Base-by-base conservation (phyloP, 1,140 invertebrate species). In the Drosophila grimshawi region DNA sequence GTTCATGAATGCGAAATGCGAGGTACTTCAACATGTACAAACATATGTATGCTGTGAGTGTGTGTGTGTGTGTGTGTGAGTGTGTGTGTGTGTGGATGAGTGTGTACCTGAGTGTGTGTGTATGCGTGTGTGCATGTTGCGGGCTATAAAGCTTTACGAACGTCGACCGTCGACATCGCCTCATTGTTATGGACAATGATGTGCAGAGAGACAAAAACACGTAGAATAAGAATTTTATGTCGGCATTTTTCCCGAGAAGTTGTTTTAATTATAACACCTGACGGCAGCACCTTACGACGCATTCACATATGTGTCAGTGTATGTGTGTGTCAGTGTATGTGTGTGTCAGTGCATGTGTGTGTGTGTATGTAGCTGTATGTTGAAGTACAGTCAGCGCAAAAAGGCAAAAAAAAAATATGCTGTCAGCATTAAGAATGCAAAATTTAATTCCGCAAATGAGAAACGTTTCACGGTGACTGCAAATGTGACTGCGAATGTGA, bases 391-490 rank as follows among this genome's bases (percentile, higher is more conserved):
- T 79, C 49, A 46, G 11, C 33, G 43, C 65, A 74, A 85, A 78
- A 76, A 53, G 35, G 35, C 43, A 19, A 19, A 19, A 19, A 19
- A 19, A 32, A 59, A 57, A 63, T 11, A 52, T 11, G 56, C 56
- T 69, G 61, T 39, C 57, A 10, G 19, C 66, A 82, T 86, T 88
- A 57, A 49, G 62, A 82, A 86, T 86, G 82, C 82, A 86, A 88
- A 86, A 86, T 86, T 82, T 86, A 88, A 86, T 86, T 80, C 67
- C 68, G 53, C 79, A 86, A 88, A 80, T 88, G 83, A 79, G 65
- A 76, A 86, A 56, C 59, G 68, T n/a, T 43, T 72, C 62, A 72
- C 46, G 32, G 35, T 32, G 41, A 56, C 43, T 63, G 65, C 43
- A 19, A 41, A 11, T 57, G 30, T 30, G 29, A 30, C 27, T 33